These are phyloP conservation scores for Volucella inanis DNA, from an alignment of 2,888 invertebrate species.

Conservation along the genomic window DNA sequence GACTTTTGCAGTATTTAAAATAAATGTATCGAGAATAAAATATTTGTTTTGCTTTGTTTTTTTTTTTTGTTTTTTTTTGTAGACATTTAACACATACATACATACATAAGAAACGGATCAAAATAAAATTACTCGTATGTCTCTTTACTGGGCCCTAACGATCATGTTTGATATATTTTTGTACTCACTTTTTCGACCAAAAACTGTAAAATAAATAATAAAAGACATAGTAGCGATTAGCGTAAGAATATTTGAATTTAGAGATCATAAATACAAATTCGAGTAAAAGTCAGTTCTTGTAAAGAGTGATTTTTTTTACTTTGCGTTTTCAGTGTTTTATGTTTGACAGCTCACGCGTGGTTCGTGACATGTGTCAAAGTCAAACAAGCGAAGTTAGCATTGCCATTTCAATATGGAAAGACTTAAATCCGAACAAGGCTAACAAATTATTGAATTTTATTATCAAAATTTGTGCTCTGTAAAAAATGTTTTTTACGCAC, in stretches of 20 bases:
- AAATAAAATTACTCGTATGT: constrained; percentile 1
- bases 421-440: too few species aligned
- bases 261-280: neutral
- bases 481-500: too few species aligned
- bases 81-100: constrained; percentile 36
- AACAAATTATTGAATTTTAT: too few species aligned
- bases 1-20: constrained; percentile 3
- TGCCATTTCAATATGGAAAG: too few species aligned
- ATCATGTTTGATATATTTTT: constrained; percentile 1
- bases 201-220: constrained; percentile 82
- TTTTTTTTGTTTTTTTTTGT: neutral
- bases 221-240: constrained; percentile 57
- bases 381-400: too few species aligned
- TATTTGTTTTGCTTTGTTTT: too few species aligned
- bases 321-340: too few species aligned
- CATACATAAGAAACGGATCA: constrained; percentile 13
- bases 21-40: constrained; percentile 13
- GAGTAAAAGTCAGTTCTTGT: too few species aligned
- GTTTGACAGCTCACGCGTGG: too few species aligned
- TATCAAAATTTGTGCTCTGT: too few species aligned
- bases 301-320: too few species aligned
- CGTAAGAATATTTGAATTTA: constrained; percentile 18
- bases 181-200: constrained; percentile 86
- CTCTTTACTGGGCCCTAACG: neutral
- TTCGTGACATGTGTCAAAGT: too few species aligned